Evolutionary conservation across 1,140 invertebrate genomes (phyloP), one percentile per base, ranked within the genome.

Genomic region (Nebria ingens): DNA sequence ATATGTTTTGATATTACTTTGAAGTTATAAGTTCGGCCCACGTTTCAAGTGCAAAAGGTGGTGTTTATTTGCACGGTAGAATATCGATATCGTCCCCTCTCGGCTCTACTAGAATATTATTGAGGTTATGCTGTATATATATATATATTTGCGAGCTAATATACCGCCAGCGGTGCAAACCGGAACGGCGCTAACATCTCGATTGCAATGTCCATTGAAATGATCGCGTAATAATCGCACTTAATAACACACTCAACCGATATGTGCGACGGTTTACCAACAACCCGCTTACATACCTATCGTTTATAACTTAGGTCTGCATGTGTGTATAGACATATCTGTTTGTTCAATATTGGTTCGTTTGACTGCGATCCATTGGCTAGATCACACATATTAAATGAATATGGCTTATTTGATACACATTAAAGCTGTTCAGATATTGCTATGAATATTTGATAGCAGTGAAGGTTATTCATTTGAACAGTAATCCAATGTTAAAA

Each of bases 1-100:
- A 45, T 12, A 45, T 45, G 40, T 45, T 45, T 45, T 45, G 6
- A 45, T 45, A 45, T 45, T 12, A 45, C 40, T 45, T 45, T 45
- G 9, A 17, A 12, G 40, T 12, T 17, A 45, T 45, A 45, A 45
- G 6, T 45, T 45, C 15, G 25, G n/a, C 25, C 6, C 25, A 34
- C n/a, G 25, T 12, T 45, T 34, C 25, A 34, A 34, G 25, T 34
- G 15, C 40, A 3, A 45, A 45, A 17, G 3, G 40, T 45, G 9
- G 9, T 45, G 40, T 45, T 45, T 45, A 45, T 45, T 45, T 45
- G 40, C 40, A 17, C 40, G 15, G 4, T 17, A 17, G 17, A 17
- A 17, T 45, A 45, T 45, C 15, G 40, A 45, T 45, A 45, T 45
- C 40, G 9, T 34, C 25, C n/a, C n/a, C n/a, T n/a, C n/a, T n/a